phyloP scores from a whole-genome alignment of 2,888 invertebrate species.

The Mythimna loreyi region DNA sequence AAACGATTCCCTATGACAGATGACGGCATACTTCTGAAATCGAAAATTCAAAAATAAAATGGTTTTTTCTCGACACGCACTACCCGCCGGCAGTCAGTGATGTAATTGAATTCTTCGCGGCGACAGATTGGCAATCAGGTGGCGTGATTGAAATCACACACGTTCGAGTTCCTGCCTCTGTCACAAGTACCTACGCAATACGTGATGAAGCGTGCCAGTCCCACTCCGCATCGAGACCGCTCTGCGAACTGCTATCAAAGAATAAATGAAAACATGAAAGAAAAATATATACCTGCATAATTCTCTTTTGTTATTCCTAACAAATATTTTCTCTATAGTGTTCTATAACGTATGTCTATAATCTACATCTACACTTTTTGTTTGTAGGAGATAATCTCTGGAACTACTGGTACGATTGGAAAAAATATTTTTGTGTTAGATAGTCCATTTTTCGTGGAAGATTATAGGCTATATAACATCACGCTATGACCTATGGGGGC shows the following conservation, averaged over 20 bases:
- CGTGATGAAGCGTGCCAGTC: not conserved
- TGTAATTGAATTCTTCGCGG: constrained; percentile 54
- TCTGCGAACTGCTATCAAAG: not conserved
- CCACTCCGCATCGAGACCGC: not conserved
- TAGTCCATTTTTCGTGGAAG: no score
- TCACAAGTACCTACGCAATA: constrained; percentile 4
- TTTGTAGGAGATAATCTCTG: no score
- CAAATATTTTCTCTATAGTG: no score
- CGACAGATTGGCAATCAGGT: constrained; percentile 73
- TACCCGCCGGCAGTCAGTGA: constrained; percentile 34
- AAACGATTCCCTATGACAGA: not conserved
- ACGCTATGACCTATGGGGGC: no score
- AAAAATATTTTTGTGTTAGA: no score
- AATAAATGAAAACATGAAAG: not conserved
- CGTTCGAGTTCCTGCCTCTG: constrained; percentile 13
- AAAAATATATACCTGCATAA: no score
- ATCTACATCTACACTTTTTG: no score
- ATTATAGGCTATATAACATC: no score
- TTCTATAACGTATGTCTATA: no score
- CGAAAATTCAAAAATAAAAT: not conserved
- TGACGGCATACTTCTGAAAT: not conserved
- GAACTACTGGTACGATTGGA: no score
- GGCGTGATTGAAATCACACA: constrained; percentile 58
- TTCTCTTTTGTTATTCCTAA: no score
- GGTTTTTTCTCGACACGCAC: constrained; percentile 1